These are phyloP conservation scores for Plagodis pulveraria DNA, from an alignment of 2,888 invertebrate genomes.

Conservation along the genomic window DNA sequence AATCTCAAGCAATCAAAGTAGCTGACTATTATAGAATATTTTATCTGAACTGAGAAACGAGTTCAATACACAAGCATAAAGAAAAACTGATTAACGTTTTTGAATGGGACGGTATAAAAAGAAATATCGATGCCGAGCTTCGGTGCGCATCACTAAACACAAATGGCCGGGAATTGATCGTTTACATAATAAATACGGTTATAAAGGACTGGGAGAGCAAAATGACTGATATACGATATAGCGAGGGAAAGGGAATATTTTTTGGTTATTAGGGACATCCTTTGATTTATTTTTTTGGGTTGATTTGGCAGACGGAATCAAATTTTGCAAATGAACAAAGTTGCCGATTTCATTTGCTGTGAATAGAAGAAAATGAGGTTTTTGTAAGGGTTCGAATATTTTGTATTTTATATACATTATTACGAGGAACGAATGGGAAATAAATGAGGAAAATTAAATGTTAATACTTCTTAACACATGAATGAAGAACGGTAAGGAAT, in stretches of 20 bases:
- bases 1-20: no score
- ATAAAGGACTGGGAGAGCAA: slow-evolving; percentile 12
- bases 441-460: no score
- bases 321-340: no score
- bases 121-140: slow-evolving; percentile 12
- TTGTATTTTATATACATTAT: no score
- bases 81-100: not conserved
- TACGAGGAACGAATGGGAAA: no score
- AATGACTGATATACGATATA: slow-evolving; percentile 18
- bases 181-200: slow-evolving; percentile 31
- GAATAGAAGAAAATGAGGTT: no score
- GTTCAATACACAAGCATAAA: slow-evolving; percentile 4
- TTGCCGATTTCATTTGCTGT: no score
- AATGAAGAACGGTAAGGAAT: no score
- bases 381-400: no score
- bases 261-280: slow-evolving; percentile 9
- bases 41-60: not conserved
- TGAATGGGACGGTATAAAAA: slow-evolving; percentile 4
- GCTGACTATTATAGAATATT: no score
- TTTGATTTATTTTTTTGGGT: slow-evolving; percentile 12
- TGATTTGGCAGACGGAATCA: no score
- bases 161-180: slow-evolving; percentile 34
- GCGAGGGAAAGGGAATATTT: slow-evolving; percentile 3
- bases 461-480: no score
- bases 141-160: slow-evolving; percentile 23